These are phyloP conservation scores for Parapristionchus giblindavisi DNA, from an alignment of 2,888 invertebrate genomes.

Conservation along the genomic window DNA sequence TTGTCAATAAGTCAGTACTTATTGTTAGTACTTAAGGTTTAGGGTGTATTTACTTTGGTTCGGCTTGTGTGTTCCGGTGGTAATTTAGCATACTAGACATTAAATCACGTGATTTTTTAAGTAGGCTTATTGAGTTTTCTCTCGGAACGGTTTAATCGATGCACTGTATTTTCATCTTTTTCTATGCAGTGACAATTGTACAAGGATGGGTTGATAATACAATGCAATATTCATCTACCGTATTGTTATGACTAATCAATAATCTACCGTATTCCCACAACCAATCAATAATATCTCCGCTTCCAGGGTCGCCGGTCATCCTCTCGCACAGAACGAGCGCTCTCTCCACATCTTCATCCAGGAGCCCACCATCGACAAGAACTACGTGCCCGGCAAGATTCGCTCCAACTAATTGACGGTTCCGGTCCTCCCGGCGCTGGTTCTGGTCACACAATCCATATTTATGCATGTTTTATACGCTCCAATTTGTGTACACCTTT, in stretches of 20 bases:
- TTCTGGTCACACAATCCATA: not conserved
- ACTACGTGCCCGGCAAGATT: constrained; percentile 86
- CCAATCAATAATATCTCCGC: not conserved
- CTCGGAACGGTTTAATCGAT: no score
- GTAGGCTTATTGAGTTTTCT: no score
- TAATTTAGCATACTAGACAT: no score
- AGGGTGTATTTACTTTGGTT: no score
- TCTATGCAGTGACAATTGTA: no score
- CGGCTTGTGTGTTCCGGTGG: no score
- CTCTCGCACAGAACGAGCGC: constrained; percentile 96
- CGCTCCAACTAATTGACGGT: constrained; percentile 48
- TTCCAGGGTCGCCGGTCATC: constrained; percentile 91
- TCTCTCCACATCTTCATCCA: constrained; percentile 99
- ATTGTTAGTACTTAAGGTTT: no score
- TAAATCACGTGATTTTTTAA: no score
- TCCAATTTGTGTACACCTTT: not conserved
- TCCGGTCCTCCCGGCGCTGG: not conserved
- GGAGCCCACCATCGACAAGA: constrained; percentile 95
- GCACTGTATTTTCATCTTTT: no score
- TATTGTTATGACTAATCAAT: not conserved
- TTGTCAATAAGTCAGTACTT: constrained; percentile 95
- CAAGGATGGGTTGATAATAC: not conserved
- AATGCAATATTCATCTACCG: not conserved
- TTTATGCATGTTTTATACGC: not conserved
- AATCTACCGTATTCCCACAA: no score